These are phyloP conservation scores for Trisateles emortualis DNA, from an alignment of 2,888 invertebrate genomes.

Conservation along the genomic window DNA sequence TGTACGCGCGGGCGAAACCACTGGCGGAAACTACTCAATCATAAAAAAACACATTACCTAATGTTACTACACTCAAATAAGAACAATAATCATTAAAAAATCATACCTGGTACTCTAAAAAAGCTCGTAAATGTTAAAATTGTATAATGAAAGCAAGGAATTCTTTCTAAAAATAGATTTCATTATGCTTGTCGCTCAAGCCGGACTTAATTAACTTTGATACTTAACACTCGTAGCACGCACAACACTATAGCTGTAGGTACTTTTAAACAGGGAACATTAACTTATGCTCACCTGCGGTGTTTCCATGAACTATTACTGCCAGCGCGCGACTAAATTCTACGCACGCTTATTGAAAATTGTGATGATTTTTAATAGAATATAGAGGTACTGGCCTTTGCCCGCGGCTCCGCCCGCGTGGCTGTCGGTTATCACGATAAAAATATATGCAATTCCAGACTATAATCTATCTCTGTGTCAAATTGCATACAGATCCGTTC, in stretches of 20 bases:
- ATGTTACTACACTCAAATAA: too few relatives aligned
- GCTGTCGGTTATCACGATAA: too few relatives aligned
- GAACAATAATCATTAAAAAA: too few relatives aligned
- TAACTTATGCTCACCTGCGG: neutral
- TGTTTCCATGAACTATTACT: conserved; percentile 7
- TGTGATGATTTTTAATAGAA: neutral
- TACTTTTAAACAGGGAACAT: conserved; percentile 7
- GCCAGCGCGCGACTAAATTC: neutral
- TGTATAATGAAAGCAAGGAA: neutral
- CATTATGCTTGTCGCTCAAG: neutral
- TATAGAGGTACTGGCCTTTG: neutral
- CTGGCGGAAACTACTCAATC: too few relatives aligned
- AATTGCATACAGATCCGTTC: too few relatives aligned
- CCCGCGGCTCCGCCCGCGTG: too few relatives aligned
- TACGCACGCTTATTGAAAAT: neutral
- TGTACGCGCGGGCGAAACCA: too few relatives aligned
- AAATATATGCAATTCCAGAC: too few relatives aligned
- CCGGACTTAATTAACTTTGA: neutral
- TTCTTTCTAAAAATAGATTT: neutral
- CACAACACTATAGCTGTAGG: neutral
- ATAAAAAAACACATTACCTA: too few relatives aligned
- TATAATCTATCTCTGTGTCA: too few relatives aligned
- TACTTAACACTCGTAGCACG: neutral
- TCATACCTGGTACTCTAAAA: too few relatives aligned
- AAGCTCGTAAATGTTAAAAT: neutral